Conservation (phyloP, 2,888 invertebrate genomes). For the Sceliomorpha sp. region DNA sequence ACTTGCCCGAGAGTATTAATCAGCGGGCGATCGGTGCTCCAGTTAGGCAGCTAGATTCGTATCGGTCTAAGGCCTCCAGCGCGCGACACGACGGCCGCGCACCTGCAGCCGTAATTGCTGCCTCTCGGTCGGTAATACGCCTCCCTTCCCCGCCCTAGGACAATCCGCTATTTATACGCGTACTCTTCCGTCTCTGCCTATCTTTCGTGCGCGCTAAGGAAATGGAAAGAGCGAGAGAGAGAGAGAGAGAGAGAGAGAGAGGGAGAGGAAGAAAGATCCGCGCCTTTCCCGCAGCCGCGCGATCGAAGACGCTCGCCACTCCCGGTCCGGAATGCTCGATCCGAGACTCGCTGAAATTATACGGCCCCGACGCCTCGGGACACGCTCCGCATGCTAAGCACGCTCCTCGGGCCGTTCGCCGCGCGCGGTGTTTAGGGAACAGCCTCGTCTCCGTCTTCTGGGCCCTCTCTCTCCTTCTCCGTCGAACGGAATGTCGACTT, state of each 20-base stretch:
- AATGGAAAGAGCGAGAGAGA: too few relatives aligned
- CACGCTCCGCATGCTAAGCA: conserved; percentile 65
- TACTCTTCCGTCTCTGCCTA: too few relatives aligned
- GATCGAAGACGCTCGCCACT: too few relatives aligned
- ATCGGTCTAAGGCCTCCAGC: background rate
- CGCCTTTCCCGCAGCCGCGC: too few relatives aligned
- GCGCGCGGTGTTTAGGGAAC: too few relatives aligned
- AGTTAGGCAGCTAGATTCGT: conserved; percentile 36
- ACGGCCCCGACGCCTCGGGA: conserved; percentile 66
- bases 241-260: too few relatives aligned
- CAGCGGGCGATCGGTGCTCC: conserved; percentile 42
- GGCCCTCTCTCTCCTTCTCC: too few relatives aligned
- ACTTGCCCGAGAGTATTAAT: conserved; percentile 50
- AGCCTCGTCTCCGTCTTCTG: too few relatives aligned
- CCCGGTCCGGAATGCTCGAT: too few relatives aligned
- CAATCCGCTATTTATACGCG: background rate
- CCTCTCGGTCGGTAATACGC: conserved; percentile 8
- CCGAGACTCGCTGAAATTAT: conserved; percentile 65
- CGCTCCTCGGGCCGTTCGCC: conserved; percentile 41
- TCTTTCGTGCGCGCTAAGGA: too few relatives aligned
- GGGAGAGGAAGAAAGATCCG: too few relatives aligned
- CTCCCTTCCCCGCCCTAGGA: conserved; percentile 8
- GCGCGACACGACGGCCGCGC: background rate
- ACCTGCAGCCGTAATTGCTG: conserved; percentile 21
- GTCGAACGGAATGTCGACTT: too few relatives aligned